phyloP scores from a whole-genome alignment of 2,888 invertebrate species.

The Pollenia griseotomentosa region DNA sequence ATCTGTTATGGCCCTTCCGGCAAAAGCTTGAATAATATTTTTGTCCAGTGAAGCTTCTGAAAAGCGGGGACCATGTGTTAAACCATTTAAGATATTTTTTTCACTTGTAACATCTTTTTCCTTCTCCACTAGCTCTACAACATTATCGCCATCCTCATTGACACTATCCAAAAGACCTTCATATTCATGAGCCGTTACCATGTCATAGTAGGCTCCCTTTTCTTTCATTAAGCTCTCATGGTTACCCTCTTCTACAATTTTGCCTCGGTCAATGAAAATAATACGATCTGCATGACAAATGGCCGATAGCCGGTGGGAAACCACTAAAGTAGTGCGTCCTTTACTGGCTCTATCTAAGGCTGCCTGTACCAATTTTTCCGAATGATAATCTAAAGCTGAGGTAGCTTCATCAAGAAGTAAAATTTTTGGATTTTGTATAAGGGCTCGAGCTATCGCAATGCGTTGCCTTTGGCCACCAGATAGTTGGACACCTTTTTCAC shows the following conservation, averaged over 20 bases:
- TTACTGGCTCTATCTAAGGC: conserved; percentile 91
- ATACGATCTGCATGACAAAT: conserved; percentile 90
- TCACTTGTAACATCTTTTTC: conserved; percentile 31
- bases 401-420: conserved; percentile 93
- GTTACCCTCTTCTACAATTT: conserved; percentile 89
- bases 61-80: conserved; percentile 45
- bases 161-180: conserved; percentile 63
- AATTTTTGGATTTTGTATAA: conserved; percentile 91
- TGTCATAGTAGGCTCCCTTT: conserved; percentile 88
- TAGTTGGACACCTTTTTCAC: conserved; percentile 91
- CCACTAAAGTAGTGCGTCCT: conserved; percentile 90
- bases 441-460: conserved; percentile 93
- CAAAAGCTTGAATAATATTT: conserved; percentile 70
- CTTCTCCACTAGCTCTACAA: conserved; percentile 77
- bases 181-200: conserved; percentile 85
- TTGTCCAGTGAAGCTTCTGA: conserved; percentile 67
- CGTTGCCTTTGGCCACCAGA: conserved; percentile 94
- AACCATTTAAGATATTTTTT: conserved; percentile 35
- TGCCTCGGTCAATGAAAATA: conserved; percentile 89
- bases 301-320: conserved; percentile 90
- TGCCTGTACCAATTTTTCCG: conserved; percentile 92
- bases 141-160: conserved; percentile 44
- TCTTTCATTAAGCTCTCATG: conserved; percentile 89
- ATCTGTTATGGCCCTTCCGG: conserved; percentile 48
- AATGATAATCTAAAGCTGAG: conserved; percentile 92